Percentiles rank a stretch among this genome's conserved stretches.
These are phyloP conservation scores for Datnioides undecimradiatus DNA, from an alignment of 2,113 vertebrate species.

Conservation along the genomic window DNA sequence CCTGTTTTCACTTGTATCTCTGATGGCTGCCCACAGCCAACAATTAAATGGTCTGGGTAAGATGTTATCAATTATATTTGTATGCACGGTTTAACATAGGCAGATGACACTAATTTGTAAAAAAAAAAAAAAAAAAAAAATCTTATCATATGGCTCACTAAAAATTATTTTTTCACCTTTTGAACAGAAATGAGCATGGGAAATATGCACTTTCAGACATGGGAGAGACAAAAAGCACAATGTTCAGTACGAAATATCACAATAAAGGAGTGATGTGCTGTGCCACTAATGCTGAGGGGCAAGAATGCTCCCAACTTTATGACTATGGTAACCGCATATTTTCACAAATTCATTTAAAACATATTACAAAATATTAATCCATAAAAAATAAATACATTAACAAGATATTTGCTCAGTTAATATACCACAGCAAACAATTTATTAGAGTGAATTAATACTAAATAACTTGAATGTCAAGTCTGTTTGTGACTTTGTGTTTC, in stretches of 20 bases:
- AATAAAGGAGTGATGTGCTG: slow-evolving; percentile 67
- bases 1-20: slow-evolving; percentile 79
- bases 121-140: not conserved
- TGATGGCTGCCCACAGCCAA: slow-evolving; percentile 83
- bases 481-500: slow-evolving; percentile 39
- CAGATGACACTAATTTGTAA: not conserved
- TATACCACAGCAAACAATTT: not conserved
- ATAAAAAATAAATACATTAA: not conserved
- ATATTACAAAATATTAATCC: not conserved
- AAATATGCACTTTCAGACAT: fast-evolving
- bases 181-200: not conserved
- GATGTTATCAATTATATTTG: not conserved
- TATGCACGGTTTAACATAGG: not conserved
- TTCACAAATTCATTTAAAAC: not conserved
- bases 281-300: slow-evolving; percentile 72
- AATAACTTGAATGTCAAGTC: not conserved
- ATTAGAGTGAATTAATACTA: not conserved
- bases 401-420: not conserved
- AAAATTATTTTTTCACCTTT: not conserved
- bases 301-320: slow-evolving; percentile 76
- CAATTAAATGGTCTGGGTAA: slow-evolving; percentile 82
- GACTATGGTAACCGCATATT: slow-evolving; percentile 75
- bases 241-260: fast-evolving
- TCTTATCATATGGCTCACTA: not conserved
- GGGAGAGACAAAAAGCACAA: fast-evolving